Percentiles rank a stretch among this genome's conserved stretches.
These are phyloP conservation scores for Lordiphosa stackelbergi DNA, from an alignment of 1,140 invertebrate genomes.

Conservation along the genomic window DNA sequence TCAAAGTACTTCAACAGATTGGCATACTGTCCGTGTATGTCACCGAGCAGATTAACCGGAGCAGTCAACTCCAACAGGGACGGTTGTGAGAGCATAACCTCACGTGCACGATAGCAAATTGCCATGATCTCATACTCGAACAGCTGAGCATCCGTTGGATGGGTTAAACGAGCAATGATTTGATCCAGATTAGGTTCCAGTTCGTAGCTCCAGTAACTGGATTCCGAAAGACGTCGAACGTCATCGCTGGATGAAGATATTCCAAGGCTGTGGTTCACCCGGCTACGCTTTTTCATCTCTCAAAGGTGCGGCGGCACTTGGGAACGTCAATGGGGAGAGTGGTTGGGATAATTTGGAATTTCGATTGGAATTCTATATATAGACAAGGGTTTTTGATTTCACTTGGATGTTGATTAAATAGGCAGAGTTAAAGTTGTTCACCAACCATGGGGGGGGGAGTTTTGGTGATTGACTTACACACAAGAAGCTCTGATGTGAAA, in stretches of 20 bases:
- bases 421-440: neutral
- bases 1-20: constrained; percentile 97
- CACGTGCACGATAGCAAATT: constrained; percentile 94
- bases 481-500: too few relatives aligned
- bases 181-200: constrained; percentile 19
- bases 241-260: too few relatives aligned
- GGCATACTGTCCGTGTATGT: constrained; percentile 99
- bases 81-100: constrained; percentile 98
- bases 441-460: too few relatives aligned
- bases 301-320: neutral
- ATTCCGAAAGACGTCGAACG: neutral
- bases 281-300: neutral
- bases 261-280: too few relatives aligned
- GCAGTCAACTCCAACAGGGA: constrained; percentile 97
- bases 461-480: too few relatives aligned
- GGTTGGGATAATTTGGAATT: neutral
- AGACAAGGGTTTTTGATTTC: neutral
- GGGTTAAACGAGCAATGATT: constrained; percentile 30
- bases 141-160: constrained; percentile 83
- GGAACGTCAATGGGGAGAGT: too few relatives aligned
- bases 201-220: neutral
- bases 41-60: constrained; percentile 98
- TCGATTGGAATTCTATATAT: neutral
- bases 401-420: constrained; percentile 4
- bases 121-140: constrained; percentile 95